phyloP scores from a whole-genome alignment of 2,888 invertebrate species.

The Desoria tigrina region DNA sequence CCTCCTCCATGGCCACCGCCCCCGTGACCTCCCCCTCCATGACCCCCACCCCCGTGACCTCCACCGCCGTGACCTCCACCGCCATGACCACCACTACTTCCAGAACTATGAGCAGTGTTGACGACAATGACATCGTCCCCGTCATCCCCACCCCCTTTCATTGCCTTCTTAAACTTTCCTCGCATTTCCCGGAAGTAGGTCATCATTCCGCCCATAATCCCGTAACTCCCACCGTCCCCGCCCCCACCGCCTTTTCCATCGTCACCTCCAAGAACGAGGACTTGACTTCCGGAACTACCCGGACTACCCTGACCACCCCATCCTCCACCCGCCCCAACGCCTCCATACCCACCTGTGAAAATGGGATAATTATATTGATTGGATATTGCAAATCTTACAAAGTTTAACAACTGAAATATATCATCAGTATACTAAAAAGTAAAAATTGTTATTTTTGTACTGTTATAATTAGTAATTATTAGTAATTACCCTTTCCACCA shows the following conservation, averaged over 20 bases:
- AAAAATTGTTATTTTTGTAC: no score
- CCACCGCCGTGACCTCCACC: not conserved
- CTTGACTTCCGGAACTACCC: conserved; percentile 4
- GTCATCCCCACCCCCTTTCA: conserved; percentile 8
- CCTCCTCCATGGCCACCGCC: conserved; percentile 2
- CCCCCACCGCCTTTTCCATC: not conserved
- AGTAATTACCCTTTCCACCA: no score
- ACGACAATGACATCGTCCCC: conserved; percentile 12
- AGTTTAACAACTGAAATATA: no score
- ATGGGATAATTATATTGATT: no score
- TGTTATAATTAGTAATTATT: no score
- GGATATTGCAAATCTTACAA: no score
- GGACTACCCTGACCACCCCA: conserved; percentile 8
- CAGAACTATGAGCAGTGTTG: not conserved
- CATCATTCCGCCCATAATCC: conserved; percentile 5
- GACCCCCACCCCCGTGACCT: no score
- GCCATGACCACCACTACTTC: conserved; percentile 1
- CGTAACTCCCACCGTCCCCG: conserved; percentile 2
- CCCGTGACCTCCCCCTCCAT: conserved; percentile 2
- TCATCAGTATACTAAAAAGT: no score
- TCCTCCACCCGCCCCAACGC: not conserved
- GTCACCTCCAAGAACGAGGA: conserved; percentile 5
- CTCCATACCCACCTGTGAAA: conserved; percentile 14
- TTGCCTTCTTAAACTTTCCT: not conserved
- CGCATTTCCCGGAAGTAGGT: not conserved